Evolutionary conservation across 2,797 vertebrate genomes (phyloP).

Genomic region (Mallotus villosus): DNA sequence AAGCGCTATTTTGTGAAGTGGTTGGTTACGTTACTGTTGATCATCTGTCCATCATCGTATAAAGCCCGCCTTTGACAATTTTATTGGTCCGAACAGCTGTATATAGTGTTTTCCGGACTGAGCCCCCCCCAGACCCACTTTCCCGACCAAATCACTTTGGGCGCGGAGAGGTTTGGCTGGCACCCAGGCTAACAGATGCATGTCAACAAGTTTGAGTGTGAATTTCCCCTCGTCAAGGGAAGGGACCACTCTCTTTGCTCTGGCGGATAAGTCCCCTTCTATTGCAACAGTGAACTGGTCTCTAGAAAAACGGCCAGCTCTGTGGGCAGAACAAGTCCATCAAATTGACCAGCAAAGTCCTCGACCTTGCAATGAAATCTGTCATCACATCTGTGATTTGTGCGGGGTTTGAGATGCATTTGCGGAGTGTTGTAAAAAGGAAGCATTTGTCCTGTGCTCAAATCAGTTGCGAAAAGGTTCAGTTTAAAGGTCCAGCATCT

Average conservation of each 20-base stretch:
- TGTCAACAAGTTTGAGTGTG: slow-evolving; percentile 17
- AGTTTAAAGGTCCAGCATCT: slow-evolving; percentile 13
- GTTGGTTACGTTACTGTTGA: no score
- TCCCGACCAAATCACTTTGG: no score
- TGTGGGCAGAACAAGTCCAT: slow-evolving; percentile 2
- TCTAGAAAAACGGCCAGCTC: no score
- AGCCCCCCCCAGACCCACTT: no score
- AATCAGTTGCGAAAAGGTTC: slow-evolving; percentile 13
- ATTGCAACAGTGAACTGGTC: background rate
- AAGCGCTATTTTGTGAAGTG: no score
- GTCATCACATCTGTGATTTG: slow-evolving; percentile 21
- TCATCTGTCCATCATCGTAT: no score
- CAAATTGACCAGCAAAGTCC: slow-evolving; percentile 10
- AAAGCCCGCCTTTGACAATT: no score
- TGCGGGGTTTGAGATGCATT: slow-evolving; percentile 8
- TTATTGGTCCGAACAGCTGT: no score
- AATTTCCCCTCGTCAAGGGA: background rate
- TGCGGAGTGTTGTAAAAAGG: slow-evolving; percentile 7
- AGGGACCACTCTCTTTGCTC: background rate
- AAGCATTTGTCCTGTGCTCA: slow-evolving; percentile 16
- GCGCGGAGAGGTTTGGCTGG: no score
- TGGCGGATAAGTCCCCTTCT: background rate
- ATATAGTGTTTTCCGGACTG: no score
- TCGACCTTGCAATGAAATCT: slow-evolving; percentile 18
- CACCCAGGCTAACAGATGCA: no score